Conservation (phyloP, 2,888 invertebrate genomes). For the Zaprionus lineosus region DNA sequence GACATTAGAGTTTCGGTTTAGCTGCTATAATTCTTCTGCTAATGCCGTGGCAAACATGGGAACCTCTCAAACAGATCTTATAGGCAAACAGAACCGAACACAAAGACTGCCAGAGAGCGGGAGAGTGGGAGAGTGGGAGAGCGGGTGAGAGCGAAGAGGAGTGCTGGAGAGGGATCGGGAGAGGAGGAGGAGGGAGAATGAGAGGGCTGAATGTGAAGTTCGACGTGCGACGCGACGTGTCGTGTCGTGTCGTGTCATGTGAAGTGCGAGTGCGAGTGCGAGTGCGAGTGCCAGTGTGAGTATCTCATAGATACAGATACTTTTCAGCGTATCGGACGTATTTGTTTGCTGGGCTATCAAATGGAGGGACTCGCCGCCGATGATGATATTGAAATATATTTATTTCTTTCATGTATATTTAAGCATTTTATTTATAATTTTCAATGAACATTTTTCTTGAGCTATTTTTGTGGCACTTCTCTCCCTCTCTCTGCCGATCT, state of each 20-base stretch:
- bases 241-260: constrained; percentile 17
- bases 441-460: constrained; percentile 41
- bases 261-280: constrained; percentile 18
- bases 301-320: constrained; percentile 15
- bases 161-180: too few relatives aligned
- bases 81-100: constrained; percentile 20
- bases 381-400: constrained; percentile 46
- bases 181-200: too few relatives aligned
- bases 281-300: not conserved
- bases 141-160: too few relatives aligned
- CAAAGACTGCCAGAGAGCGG: too few relatives aligned
- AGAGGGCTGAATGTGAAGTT: too few relatives aligned
- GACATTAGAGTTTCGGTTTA: constrained; percentile 3
- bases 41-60: constrained; percentile 45
- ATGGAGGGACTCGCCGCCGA: constrained; percentile 28
- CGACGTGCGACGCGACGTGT: too few relatives aligned
- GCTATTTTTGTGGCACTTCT: constrained; percentile 38
- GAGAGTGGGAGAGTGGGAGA: too few relatives aligned
- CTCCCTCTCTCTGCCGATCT: constrained; percentile 9
- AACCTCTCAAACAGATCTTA: constrained; percentile 11
- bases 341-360: constrained; percentile 21
- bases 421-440: constrained; percentile 57
- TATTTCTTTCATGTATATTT: constrained; percentile 13
- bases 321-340: constrained; percentile 9
- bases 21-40: constrained; percentile 37